Percentiles rank a stretch among this genome's conserved stretches.
phyloP scores from a whole-genome alignment of 1,140 invertebrate species.

The Drosophila trapezifrons region DNA sequence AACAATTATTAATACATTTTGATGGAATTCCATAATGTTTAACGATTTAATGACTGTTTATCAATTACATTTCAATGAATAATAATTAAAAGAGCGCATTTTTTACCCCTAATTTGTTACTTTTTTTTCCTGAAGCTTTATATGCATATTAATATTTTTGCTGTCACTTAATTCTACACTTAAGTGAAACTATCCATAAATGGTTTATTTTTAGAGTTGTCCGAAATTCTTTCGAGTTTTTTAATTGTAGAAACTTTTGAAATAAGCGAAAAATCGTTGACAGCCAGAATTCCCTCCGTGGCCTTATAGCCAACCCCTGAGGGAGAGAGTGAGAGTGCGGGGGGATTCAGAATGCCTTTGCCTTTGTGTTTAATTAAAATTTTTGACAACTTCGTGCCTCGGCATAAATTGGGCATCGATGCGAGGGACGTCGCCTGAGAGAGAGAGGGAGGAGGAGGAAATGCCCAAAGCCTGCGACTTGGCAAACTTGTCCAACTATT shows the following conservation, averaged over 20 bases:
- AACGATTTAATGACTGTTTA: not conserved
- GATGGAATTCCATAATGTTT: not conserved
- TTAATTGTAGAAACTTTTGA: slow-evolving; percentile 24
- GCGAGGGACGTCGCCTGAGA: slow-evolving; percentile 8
- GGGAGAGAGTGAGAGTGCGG: not conserved
- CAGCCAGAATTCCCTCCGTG: not conserved
- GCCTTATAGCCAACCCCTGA: not conserved
- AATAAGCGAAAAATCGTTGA: slow-evolving; percentile 2
- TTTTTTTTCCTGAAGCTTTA: not conserved
- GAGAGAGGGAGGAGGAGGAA: not conserved
- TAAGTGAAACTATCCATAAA: not conserved
- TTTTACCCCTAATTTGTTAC: not conserved
- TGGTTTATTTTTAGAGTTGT: not conserved
- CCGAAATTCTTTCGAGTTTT: slow-evolving; percentile 6
- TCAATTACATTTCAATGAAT: not conserved
- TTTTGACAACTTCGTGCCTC: slow-evolving; percentile 70
- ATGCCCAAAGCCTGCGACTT: slow-evolving; percentile 14
- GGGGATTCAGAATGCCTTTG: slow-evolving; percentile 19
- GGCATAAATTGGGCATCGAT: slow-evolving; percentile 71
- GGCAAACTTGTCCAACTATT: slow-evolving; percentile 64
- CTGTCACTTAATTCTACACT: not conserved
- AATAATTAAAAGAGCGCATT: not conserved
- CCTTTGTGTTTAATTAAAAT: slow-evolving; percentile 71
- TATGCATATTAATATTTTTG: not conserved
- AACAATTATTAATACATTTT: not conserved